phyloP scores from a whole-genome alignment of 2,797 vertebrate genomes.

The Anomalospiza imberbis region DNA sequence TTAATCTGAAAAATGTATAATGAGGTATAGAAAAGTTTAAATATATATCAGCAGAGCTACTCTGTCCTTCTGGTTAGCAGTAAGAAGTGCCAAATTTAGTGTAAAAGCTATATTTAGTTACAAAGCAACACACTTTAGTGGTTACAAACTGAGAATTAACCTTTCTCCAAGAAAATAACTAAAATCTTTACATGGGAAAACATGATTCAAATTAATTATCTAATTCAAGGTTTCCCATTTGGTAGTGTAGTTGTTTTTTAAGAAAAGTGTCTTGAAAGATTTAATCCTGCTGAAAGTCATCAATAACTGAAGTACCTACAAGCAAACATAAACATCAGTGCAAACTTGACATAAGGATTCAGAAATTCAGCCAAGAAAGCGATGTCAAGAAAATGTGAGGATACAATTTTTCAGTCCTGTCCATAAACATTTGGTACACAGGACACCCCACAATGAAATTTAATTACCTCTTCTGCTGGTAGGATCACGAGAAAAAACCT shows the following conservation, averaged over 20 bases:
- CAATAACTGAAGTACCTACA: neutral
- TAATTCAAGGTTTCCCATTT: neutral
- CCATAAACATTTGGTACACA: conserved; percentile 12
- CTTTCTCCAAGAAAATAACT: conserved; percentile 44
- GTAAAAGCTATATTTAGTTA: conserved; percentile 61
- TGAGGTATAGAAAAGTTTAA: conserved; percentile 54
- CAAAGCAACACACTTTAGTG: conserved; percentile 56
- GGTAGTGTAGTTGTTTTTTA: neutral
- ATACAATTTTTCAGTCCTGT: neutral
- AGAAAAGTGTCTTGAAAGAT: neutral
- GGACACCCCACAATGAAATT: conserved; percentile 42
- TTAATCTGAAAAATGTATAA: conserved; percentile 13
- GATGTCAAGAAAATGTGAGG: neutral
- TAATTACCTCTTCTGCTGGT: conserved; percentile 26
- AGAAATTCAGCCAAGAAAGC: neutral
- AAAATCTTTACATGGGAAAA: conserved; percentile 20
- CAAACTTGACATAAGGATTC: neutral
- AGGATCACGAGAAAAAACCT: neutral
- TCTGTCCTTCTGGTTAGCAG: conserved; percentile 58
- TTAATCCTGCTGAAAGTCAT: neutral
- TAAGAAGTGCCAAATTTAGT: conserved; percentile 58
- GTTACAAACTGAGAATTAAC: conserved; percentile 64
- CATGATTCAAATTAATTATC: conserved; percentile 22
- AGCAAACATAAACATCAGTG: neutral
- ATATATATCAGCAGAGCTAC: conserved; percentile 27